These are phyloP conservation scores for Macquaria australasica DNA, from an alignment of 2,113 vertebrate genomes.

Conservation along the genomic window DNA sequence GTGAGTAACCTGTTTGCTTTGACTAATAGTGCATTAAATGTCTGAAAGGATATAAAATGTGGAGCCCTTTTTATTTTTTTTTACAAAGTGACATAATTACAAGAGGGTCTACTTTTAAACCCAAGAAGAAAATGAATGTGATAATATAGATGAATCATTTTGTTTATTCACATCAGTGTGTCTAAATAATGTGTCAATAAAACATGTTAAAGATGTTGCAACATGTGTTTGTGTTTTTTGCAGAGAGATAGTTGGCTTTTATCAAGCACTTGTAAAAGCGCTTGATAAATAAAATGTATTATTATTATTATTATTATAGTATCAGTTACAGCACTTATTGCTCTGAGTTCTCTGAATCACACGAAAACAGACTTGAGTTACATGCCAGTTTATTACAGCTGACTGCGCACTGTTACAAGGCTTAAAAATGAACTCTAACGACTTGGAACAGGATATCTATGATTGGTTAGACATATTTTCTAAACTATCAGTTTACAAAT, in stretches of 20 bases:
- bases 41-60: neutral
- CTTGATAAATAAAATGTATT: too few relatives aligned
- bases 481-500: constrained; percentile 59
- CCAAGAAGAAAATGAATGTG: neutral
- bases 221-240: constrained; percentile 19
- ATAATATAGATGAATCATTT: neutral
- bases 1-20: constrained; percentile 55
- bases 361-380: constrained; percentile 54
- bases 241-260: neutral
- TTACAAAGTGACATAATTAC: neutral
- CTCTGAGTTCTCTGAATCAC: constrained; percentile 27
- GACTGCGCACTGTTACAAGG: constrained; percentile 64
- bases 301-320: too few relatives aligned
- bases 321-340: neutral
- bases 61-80: neutral
- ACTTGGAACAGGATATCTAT: constrained; percentile 42
- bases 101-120: neutral
- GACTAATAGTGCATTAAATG: neutral
- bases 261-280: too few relatives aligned
- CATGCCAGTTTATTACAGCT: constrained; percentile 72
- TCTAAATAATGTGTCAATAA: constrained; percentile 62
- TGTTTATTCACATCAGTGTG: neutral
- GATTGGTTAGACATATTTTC: constrained; percentile 68
- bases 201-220: constrained; percentile 17
- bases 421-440: constrained; percentile 50